phyloP scores from a whole-genome alignment of 2,113 vertebrate genomes.

The Misgurnus anguillicaudatus region DNA sequence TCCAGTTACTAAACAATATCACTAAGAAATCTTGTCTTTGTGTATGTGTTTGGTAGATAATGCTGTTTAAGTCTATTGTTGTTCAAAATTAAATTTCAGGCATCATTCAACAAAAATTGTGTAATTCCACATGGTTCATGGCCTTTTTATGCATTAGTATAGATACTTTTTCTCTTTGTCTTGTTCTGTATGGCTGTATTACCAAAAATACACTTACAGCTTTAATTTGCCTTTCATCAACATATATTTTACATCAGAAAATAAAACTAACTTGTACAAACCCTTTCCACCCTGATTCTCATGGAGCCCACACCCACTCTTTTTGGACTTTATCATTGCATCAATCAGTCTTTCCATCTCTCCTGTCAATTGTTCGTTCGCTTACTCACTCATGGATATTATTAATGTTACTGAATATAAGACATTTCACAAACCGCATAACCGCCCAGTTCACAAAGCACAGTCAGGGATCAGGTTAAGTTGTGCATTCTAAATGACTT shows the following conservation, averaged over 20 bases:
- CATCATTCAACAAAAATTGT: neutral
- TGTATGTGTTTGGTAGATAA: neutral
- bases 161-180: too few relatives aligned
- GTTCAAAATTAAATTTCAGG: neutral
- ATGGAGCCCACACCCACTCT: neutral
- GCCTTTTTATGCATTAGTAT: too few relatives aligned
- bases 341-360: neutral
- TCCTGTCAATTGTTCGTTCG: neutral
- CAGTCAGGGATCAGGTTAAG: neutral
- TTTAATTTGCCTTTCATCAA: neutral
- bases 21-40: too few relatives aligned
- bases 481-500: neutral
- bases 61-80: neutral
- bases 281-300: conserved; percentile 5
- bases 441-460: neutral
- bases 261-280: neutral
- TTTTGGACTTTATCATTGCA: neutral
- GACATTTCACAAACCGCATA: neutral
- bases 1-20: too few relatives aligned
- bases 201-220: too few relatives aligned
- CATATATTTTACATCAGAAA: neutral
- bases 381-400: neutral
- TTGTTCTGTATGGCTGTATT: neutral
- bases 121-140: neutral
- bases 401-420: neutral